A percentile compares a stretch with the other conserved stretches of the same genome.
Conservation (phyloP, 2,888 invertebrate genomes). For the Ichneumoninae sp. region DNA sequence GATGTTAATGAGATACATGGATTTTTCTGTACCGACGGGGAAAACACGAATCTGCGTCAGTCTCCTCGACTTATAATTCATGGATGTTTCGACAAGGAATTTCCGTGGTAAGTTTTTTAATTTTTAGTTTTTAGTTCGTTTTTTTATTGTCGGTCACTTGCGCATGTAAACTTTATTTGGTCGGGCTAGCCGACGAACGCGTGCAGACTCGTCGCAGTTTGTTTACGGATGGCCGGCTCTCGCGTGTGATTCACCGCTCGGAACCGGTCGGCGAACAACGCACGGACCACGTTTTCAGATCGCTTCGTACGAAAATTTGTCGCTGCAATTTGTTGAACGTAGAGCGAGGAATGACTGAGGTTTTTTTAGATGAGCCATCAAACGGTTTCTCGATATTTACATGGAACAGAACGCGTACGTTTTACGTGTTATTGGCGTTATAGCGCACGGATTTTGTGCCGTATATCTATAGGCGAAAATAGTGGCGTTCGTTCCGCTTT, state of each 20-base stretch:
- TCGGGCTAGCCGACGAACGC: background rate
- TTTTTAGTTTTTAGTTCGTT: background rate
- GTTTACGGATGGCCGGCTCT: conserved; percentile 25
- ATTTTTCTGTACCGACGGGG: background rate
- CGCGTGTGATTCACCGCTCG: conserved; percentile 35
- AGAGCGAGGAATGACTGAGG: no score
- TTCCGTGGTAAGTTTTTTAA: conserved; percentile 45
- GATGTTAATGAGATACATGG: conserved; percentile 1
- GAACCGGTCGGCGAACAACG: conserved; percentile 16
- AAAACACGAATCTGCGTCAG: background rate
- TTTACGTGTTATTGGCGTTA: background rate
- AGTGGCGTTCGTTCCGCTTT: conserved; percentile 49
- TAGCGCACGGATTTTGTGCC: background rate
- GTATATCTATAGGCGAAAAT: background rate
- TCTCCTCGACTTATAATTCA: conserved; percentile 11
- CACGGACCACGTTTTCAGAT: conserved; percentile 2
- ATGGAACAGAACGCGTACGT: background rate
- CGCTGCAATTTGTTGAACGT: background rate
- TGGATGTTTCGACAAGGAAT: conserved; percentile 38
- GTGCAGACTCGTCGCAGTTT: background rate
- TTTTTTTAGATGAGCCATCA: background rate
- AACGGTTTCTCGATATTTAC: background rate
- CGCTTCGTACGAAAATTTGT: background rate
- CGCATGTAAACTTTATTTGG: background rate
- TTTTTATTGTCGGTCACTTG: no score